Base-by-base conservation (phyloP, 1,140 invertebrate species). In the Cotesia vestalis region DNA sequence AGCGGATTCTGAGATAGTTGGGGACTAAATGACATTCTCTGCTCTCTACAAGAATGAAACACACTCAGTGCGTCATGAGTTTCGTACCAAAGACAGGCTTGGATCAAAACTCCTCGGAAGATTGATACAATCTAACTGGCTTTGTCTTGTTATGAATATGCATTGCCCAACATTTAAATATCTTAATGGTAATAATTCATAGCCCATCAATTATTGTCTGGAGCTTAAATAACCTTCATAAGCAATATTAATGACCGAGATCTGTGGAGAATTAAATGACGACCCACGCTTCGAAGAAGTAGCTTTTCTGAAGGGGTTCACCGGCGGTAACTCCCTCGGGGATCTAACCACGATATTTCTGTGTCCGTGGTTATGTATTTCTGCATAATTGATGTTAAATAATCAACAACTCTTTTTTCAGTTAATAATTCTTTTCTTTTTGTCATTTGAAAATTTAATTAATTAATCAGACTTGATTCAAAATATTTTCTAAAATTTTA, bases 181-280 rank as follows among this genome's bases (percentile, higher is more conserved):
- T 20, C 62, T 40, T 64, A 34, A 35, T 38, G 27, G 27, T 27
- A 46, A 46, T 55, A 67, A 52, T 67, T 52, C 63, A 53, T 40
- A 6, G 34, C 6, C 46, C 52, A 67, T 67, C 66, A 67, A 67
- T 67, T 55, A 67, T 67, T 20, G 52, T 67, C 27, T n/a, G n/a
- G 52, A 35, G 46, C 27, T 55, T 51, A 51, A 6, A 27, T 27
- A 27, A 27, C 53, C 46, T 57, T 36, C 11, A 51, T 67, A 67
- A 67, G 51, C 52, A 67, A 67, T 67, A 67, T 67, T 67, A 67
- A 67, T 67, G 66, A 67, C 66, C 17, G 53, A 67, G 66, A 67
- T 67, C 66, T 67, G 66, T 12, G 20, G 66, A 67, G 66, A 67
- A 67, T 67, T 67, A 67, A 53, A 51, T 53, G 62, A 36, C 17